A percentile compares a stretch with the other conserved stretches of the same genome.
These are phyloP conservation scores for Tragelaphus imberbis DNA, from an alignment of 2,113 vertebrate genomes.

Conservation along the genomic window DNA sequence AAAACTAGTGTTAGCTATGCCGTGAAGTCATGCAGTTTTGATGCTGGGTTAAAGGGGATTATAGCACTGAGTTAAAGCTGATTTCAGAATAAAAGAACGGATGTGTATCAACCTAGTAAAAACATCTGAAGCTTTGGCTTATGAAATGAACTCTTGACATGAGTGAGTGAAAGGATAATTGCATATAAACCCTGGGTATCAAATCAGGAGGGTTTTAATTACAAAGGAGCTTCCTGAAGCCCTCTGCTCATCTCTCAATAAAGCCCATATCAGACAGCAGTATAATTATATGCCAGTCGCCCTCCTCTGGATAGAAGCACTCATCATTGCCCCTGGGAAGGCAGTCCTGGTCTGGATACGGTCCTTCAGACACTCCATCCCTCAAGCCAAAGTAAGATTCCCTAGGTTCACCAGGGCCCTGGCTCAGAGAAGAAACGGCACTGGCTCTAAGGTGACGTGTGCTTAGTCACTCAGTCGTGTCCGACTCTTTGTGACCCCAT, in stretches of 20 bases:
- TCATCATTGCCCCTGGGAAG: not conserved
- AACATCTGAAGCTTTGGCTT: not conserved
- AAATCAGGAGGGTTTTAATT: conserved; percentile 14
- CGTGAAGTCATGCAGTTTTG: not conserved
- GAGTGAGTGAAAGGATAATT: not conserved
- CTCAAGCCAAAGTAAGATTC: not conserved
- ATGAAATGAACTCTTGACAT: not conserved
- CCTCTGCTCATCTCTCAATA: conserved; percentile 1
- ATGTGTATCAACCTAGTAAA: not conserved
- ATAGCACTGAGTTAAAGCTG: not conserved
- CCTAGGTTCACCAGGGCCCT: not conserved
- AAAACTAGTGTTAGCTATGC: not conserved
- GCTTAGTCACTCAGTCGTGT: not conserved
- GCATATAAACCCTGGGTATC: not conserved
- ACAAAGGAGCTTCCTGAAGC: not conserved
- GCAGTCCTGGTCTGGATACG: not conserved
- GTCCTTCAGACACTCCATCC: not conserved
- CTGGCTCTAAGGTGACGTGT: not conserved
- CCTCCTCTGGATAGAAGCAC: not conserved
- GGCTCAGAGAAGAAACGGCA: not conserved
- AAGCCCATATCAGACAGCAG: not conserved
- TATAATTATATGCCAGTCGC: not conserved
- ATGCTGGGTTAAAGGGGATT: not conserved
- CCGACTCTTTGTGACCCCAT: not conserved
- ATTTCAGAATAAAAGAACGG: conserved; percentile 10